Conservation (phyloP, 2,888 invertebrate species). For the Invenusta paracnida region DNA sequence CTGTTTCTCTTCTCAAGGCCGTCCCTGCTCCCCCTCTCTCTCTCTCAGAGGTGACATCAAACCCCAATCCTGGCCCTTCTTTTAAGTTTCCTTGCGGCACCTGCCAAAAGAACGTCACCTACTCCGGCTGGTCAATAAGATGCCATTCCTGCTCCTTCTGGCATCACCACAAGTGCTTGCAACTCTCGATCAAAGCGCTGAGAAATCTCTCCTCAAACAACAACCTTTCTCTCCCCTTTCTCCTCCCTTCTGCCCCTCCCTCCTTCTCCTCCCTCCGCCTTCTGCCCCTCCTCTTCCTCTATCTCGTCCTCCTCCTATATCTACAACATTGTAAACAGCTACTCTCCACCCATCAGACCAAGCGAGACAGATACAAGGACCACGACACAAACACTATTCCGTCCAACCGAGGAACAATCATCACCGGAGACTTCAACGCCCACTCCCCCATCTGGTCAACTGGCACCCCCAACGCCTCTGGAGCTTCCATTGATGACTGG, state of each 20-base stretch:
- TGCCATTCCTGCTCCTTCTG: background rate
- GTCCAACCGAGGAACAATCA: too few species aligned
- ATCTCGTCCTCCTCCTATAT: background rate
- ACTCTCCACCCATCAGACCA: too few species aligned
- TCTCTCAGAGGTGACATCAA: background rate
- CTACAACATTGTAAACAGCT: too few species aligned
- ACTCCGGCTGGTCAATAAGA: background rate
- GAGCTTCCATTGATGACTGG: too few species aligned
- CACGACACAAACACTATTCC: too few species aligned
- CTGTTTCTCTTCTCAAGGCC: background rate
- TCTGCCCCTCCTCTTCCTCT: background rate
- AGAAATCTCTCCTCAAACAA: background rate
- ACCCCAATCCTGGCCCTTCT: background rate
- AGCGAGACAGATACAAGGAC: too few species aligned
- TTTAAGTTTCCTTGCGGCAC: background rate
- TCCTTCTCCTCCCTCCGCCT: background rate
- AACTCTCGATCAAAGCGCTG: background rate
- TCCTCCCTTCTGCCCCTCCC: background rate
- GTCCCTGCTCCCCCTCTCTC: background rate
- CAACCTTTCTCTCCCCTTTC: background rate
- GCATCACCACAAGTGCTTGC: background rate
- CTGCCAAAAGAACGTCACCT: background rate
- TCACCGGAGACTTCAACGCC: too few species aligned
- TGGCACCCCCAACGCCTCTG: too few species aligned
- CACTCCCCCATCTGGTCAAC: too few species aligned